Conservation (phyloP, 1,140 invertebrate species). For the Paramacrobiotus metropolitanus region DNA sequence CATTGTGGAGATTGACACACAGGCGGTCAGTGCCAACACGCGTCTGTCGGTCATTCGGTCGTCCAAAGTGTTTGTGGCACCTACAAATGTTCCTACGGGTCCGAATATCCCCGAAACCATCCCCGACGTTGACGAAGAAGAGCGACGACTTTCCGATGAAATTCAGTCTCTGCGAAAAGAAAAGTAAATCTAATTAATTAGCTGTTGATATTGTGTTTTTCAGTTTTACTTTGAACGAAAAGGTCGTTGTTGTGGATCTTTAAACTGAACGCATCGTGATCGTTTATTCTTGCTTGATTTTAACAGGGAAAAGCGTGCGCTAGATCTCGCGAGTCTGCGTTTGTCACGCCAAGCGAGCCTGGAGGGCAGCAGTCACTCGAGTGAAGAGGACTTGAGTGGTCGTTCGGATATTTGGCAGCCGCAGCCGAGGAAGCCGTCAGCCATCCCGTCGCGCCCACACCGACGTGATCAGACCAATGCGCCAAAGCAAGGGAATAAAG, state of each 20-base stretch:
- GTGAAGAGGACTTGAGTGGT: not conserved
- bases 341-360: not conserved
- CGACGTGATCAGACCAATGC: not conserved
- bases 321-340: not conserved
- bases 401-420: not conserved
- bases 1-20: slow-evolving; percentile 61
- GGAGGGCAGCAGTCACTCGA: not conserved
- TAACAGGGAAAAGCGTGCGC: not conserved
- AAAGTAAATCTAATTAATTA: slow-evolving; percentile 17
- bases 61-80: slow-evolving; percentile 31
- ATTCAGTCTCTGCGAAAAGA: slow-evolving; percentile 22
- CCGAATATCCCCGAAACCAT: slow-evolving; percentile 7
- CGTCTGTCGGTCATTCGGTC: slow-evolving; percentile 43
- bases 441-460: not conserved
- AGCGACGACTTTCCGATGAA: slow-evolving; percentile 20
- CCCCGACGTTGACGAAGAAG: slow-evolving; percentile 15
- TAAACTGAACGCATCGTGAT: not conserved
- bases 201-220: not conserved
- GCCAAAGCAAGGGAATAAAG: not conserved
- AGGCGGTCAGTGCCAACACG: slow-evolving; percentile 46
- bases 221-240: no score
- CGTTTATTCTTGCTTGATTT: not conserved
- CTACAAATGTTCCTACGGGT: slow-evolving; percentile 6
- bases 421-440: no score
- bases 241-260: not conserved